These are phyloP conservation scores for Colletes latitarsis DNA, from an alignment of 1,140 invertebrate species.

Conservation along the genomic window DNA sequence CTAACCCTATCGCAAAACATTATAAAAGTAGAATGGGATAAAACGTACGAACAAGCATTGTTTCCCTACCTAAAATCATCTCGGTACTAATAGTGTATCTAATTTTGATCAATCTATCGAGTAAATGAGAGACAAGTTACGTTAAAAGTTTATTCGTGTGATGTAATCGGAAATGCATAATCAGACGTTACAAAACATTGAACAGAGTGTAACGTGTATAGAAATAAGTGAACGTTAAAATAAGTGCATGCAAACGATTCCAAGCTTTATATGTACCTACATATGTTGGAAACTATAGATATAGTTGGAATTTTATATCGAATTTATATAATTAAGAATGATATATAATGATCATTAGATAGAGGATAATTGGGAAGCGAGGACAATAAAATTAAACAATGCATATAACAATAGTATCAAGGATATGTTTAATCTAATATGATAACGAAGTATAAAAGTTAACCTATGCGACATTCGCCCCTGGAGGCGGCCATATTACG, in stretches of 20 bases:
- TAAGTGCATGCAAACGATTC: neutral
- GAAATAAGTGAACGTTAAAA: neutral
- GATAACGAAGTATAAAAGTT: neutral
- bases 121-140: neutral
- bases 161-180: neutral
- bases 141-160: neutral
- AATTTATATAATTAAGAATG: neutral
- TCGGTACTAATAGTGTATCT: neutral
- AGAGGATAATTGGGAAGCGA: neutral
- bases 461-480: slow-evolving; percentile 2
- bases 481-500: slow-evolving; percentile 30
- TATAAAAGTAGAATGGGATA: slow-evolving; percentile 7
- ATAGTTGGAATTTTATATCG: neutral
- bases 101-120: neutral
- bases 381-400: neutral
- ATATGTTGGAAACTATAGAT: neutral
- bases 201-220: neutral
- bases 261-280: no score
- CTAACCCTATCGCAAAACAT: neutral
- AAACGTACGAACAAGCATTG: neutral
- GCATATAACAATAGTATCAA: no score
- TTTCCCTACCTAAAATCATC: neutral
- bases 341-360: neutral
- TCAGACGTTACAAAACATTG: neutral
- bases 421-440: neutral